A percentile compares a stretch with the other conserved stretches of the same genome.
Conservation (phyloP, 2,888 invertebrate species). For the Leptinotarsa peninsularis region DNA sequence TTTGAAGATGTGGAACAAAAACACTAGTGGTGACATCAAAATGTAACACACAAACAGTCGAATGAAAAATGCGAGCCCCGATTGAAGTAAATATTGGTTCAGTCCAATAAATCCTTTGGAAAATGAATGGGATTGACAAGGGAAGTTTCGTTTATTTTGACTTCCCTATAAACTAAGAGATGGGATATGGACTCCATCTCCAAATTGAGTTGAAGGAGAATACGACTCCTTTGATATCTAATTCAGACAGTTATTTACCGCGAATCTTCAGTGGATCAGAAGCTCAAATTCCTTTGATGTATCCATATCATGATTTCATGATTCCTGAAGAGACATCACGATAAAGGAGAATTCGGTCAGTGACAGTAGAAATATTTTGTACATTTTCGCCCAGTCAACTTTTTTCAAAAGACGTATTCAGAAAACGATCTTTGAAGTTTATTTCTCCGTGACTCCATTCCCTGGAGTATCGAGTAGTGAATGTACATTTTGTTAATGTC, state of each 20-base stretch:
- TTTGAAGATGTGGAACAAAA: too few relatives aligned
- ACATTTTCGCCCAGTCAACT: not conserved
- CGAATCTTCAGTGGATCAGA: not conserved
- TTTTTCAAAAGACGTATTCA: not conserved
- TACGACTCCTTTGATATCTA: not conserved
- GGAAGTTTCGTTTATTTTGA: too few relatives aligned
- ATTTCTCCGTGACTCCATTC: not conserved
- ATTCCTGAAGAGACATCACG: not conserved
- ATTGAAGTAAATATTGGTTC: too few relatives aligned
- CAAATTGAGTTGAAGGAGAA: not conserved
- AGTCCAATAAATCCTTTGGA: too few relatives aligned
- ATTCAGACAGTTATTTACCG: not conserved
- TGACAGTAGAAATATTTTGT: not conserved
- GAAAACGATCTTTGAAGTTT: not conserved
- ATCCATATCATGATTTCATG: not conserved
- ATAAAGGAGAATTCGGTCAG: not conserved
- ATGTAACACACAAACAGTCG: too few relatives aligned
- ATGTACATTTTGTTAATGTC: too few relatives aligned
- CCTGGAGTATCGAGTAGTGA: too few relatives aligned
- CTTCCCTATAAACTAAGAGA: not conserved
- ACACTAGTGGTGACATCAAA: too few relatives aligned
- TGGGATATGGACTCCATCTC: not conserved
- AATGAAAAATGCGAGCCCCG: too few relatives aligned
- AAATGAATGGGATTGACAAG: too few relatives aligned
- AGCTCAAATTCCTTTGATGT: not conserved